Evolutionary conservation across 2,113 vertebrate species (phyloP).

Genomic region (Notarius lentiginosus): DNA sequence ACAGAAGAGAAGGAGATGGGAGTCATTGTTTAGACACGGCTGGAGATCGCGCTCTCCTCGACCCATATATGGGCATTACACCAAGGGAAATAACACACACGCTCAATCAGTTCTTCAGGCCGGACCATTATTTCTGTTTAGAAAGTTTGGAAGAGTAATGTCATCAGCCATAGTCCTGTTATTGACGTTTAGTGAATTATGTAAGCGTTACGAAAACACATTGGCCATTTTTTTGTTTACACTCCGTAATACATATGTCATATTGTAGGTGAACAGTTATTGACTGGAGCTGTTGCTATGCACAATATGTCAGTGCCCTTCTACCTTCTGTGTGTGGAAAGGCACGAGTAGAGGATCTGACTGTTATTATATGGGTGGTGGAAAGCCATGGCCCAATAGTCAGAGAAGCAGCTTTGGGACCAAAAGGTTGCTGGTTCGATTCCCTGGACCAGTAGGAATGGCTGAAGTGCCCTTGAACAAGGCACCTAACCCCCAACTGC

Average conservation of each 20-base stretch:
- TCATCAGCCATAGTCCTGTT: slow-evolving; percentile 4
- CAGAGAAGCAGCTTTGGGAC: no score
- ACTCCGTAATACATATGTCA: no score
- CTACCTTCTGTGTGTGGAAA: neutral
- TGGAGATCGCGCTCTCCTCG: slow-evolving; percentile 28
- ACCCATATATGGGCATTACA: slow-evolving; percentile 49
- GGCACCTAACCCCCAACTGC: no score
- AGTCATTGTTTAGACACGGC: slow-evolving; percentile 34
- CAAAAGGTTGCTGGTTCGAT: no score
- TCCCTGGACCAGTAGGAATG: no score
- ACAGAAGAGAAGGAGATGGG: slow-evolving; percentile 20
- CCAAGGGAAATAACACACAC: slow-evolving; percentile 20
- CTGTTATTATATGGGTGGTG: neutral
- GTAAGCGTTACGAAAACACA: neutral
- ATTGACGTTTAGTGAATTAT: neutral
- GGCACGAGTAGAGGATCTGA: neutral
- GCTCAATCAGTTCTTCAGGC: slow-evolving; percentile 18
- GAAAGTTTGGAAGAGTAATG: neutral
- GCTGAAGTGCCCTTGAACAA: no score
- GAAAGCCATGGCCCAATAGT: no score
- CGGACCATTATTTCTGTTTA: slow-evolving; percentile 26
- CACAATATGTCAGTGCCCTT: neutral
- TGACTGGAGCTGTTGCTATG: neutral
- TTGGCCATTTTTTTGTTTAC: neutral
- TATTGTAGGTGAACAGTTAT: neutral